Evolutionary conservation across 1,140 invertebrate genomes (phyloP).

Genomic region (Sipha flava): DNA sequence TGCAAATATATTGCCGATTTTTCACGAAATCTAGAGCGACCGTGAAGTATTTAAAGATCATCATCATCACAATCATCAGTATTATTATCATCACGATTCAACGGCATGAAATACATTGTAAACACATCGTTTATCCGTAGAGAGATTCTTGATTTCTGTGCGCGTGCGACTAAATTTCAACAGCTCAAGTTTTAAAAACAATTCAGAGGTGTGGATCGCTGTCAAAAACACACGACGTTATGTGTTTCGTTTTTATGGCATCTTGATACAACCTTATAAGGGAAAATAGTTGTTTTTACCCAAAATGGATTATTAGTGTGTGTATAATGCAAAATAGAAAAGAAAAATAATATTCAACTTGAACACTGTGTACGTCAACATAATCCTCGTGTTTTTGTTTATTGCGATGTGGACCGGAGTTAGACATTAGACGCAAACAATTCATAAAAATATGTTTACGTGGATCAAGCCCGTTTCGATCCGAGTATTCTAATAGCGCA

Average conservation of each 20-base stretch:
- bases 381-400: neutral
- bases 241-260: neutral
- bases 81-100: neutral
- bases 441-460: no score
- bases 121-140: neutral
- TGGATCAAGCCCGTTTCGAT: no score
- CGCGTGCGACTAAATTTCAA: neutral
- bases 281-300: neutral
- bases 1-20: neutral
- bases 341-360: neutral
- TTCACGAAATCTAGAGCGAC: neutral
- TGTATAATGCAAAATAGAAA: neutral
- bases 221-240: neutral
- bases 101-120: neutral
- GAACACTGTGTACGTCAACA: neutral
- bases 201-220: neutral
- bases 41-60: neutral
- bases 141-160: neutral
- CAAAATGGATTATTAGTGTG: neutral
- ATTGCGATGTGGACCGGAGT: neutral
- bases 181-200: neutral
- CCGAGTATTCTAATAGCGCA: no score
- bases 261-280: neutral
- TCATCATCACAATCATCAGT: neutral
- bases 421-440: neutral